These are phyloP conservation scores for Haliclona indistincta DNA, from an alignment of 37 sponge, comb jelly and placozoan species.

Conservation along the genomic window DNA sequence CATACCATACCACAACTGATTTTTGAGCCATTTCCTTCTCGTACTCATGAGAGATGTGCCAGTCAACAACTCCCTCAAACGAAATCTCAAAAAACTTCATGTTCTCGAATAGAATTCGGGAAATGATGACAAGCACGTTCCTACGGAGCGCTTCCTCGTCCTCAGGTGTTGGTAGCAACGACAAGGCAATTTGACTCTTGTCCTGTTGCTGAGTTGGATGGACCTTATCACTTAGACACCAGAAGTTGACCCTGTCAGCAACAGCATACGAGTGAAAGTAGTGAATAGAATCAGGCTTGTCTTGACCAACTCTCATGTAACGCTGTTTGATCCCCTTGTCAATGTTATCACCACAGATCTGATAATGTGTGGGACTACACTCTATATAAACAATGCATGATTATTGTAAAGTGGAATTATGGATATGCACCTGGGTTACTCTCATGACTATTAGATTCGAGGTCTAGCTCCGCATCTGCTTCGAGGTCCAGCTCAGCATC, in stretches of 20 bases:
- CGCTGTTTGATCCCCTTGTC: not conserved
- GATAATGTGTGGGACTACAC: no score
- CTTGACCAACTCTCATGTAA: not conserved
- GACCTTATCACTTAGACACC: not conserved
- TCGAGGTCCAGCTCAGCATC: no score
- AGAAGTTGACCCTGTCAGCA: not conserved
- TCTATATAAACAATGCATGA: no score
- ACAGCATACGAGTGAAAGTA: not conserved
- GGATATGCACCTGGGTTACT: no score
- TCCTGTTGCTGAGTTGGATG: no score
- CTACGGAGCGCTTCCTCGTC: conserved; percentile 13
- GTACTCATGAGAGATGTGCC: conserved; percentile 31
- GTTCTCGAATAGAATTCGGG: conserved; percentile 22
- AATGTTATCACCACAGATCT: not conserved
- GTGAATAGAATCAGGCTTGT: not conserved
- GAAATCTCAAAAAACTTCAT: conserved; percentile 17
- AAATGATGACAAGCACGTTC: conserved; percentile 26
- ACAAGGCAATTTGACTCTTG: conserved; percentile 4
- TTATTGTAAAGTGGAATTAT: no score
- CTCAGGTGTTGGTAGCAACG: conserved; percentile 36
- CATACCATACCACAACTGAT: conserved; percentile 29
- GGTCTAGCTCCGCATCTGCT: no score
- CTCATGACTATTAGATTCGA: no score
- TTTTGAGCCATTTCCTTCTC: conserved; percentile 16
- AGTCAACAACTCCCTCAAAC: conserved; percentile 22